Evolutionary conservation across 2,797 vertebrate species (phyloP), one percentile per base, ranked within the genome.

Genomic region (Enteromius afrohamiltoni): DNA sequence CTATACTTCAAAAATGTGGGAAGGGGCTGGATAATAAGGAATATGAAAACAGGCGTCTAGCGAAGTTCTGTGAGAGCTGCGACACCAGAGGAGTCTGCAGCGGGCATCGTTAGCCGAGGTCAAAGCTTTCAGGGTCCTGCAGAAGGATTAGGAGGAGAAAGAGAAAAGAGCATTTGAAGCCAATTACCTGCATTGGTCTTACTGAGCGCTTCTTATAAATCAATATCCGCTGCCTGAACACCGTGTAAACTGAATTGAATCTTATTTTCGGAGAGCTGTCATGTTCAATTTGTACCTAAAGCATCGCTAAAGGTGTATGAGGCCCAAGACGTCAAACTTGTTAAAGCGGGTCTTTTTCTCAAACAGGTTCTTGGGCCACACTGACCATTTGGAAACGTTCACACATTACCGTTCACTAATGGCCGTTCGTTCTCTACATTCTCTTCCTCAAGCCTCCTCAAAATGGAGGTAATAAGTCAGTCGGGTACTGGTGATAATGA

Each of bases 401-500:
- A 76, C 81, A 67, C 23, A 45, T 49, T 83, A 70, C 23, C 26
- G 31, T 26, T 58, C 26, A 16, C 51, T 85, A 87, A 82, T 77
- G 79, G 82, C 77, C 11, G 1, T 37, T 62, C 29, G 42, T 70
- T 69, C 74, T 79, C 81, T n/a, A 51, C 74, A 71, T 42, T 47
- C 81, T 81, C 40, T 80, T 31, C 80, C 76, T 83, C 53, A 64
- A 74, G 37, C 26, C 26, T 16, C 53, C 62, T 69, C 76, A 69
- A 80, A 82, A 71, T 79, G 69, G 81, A 79, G 70, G 84, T 87
- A 86, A 85, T 87, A 87, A 87, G 85, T 86, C 84, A 83, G 80
- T 49, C 70, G 60, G 62, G 26, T 13, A 60, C 49, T 16, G 31
- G 74, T 84, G 86, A 86, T 86, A 85, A 88, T 86, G 88, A 88